Conservation (phyloP, 2,797 vertebrate species). For the Taeniopygia guttata region DNA sequence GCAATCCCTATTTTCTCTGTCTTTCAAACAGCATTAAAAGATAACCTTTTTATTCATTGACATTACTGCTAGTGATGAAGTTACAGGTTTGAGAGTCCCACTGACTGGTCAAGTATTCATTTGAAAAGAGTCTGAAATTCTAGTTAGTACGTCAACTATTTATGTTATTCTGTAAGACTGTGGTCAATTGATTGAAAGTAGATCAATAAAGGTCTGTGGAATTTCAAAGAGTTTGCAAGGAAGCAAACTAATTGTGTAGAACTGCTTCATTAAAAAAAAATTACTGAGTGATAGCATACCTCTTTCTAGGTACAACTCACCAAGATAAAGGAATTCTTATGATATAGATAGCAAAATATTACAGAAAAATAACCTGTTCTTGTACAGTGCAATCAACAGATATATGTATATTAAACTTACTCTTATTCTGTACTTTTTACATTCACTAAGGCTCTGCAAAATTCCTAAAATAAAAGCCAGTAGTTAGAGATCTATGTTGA, state of each 20-base stretch:
- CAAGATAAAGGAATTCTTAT: neutral
- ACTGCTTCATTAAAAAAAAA: neutral
- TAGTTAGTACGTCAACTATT: constrained; percentile 1
- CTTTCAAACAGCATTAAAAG: constrained; percentile 3
- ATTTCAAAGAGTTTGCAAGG: neutral
- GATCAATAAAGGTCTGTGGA: neutral
- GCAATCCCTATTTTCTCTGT: neutral
- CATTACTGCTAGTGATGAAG: neutral
- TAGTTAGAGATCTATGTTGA: neutral
- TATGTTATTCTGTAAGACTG: neutral
- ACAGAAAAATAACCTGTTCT: neutral
- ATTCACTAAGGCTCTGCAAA: neutral
- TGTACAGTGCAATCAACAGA: neutral
- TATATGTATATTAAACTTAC: neutral
- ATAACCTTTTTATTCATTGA: constrained; percentile 28
- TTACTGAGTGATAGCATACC: neutral
- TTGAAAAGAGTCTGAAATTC: neutral
- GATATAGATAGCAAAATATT: neutral
- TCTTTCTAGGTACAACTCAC: neutral
- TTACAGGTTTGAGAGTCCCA: neutral
- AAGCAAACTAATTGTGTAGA: neutral
- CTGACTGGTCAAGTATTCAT: constrained; percentile 2
- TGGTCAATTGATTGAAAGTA: neutral
- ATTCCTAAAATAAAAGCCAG: neutral
- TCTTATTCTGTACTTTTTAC: neutral